Conservation (phyloP, 2,797 vertebrate genomes). For the Lagodon rhomboides region DNA sequence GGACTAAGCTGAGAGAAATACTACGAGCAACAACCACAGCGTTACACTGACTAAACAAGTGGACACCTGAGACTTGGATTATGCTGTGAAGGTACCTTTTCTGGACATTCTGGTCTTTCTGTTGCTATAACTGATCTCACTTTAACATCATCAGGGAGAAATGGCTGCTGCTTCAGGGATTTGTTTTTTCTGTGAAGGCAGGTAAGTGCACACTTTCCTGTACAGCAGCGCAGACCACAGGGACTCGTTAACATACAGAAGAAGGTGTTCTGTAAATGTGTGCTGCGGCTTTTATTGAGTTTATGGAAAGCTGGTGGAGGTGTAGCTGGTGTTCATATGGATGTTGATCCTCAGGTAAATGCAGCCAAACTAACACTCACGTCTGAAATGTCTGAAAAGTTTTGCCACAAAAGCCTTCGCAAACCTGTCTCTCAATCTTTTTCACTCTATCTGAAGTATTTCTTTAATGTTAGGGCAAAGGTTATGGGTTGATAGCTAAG, state of each 20-base stretch:
- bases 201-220: background rate
- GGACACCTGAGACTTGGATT: background rate
- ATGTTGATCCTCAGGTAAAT: background rate
- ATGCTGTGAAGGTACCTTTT: background rate
- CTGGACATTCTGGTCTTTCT: background rate
- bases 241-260: background rate
- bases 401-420: background rate
- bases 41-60: background rate
- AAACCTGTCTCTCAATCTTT: background rate
- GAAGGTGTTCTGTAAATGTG: background rate
- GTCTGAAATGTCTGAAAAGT: background rate
- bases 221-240: background rate
- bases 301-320: background rate
- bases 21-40: background rate
- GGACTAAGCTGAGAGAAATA: background rate
- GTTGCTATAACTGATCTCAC: background rate
- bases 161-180: background rate
- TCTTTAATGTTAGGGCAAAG: background rate
- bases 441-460: background rate
- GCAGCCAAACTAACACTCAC: background rate
- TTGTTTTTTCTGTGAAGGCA: background rate
- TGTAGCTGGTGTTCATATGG: background rate
- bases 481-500: background rate
- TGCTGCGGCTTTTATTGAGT: background rate
- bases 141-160: background rate